Percentiles rank a stretch among this genome's conserved stretches.
Evolutionary conservation across 2,888 invertebrate genomes (phyloP).

Genomic region (Lamellibrachia columna): DNA sequence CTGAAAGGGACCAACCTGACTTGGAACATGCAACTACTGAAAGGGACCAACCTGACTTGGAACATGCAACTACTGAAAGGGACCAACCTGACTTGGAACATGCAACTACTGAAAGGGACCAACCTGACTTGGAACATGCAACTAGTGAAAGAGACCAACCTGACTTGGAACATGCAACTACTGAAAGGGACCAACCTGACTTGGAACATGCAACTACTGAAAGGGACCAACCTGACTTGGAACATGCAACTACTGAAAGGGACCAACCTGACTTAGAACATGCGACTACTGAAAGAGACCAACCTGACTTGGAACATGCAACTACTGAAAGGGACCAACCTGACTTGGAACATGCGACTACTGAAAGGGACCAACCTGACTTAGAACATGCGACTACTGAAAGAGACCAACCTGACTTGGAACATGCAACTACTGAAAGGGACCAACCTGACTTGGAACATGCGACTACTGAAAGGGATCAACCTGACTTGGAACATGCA

Average conservation of each 20-base stretch:
- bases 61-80: background rate
- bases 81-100: background rate
- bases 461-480: background rate
- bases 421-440: background rate
- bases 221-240: background rate
- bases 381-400: background rate
- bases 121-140: background rate
- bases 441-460: background rate
- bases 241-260: background rate
- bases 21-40: background rate
- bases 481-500: background rate
- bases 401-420: background rate
- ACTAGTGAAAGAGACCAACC: background rate
- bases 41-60: background rate
- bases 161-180: background rate
- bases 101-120: background rate
- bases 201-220: background rate
- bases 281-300: background rate
- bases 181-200: background rate
- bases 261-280: background rate
- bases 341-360: background rate
- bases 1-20: background rate
- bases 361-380: background rate
- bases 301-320: background rate
- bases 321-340: background rate